Conservation (phyloP, 1,140 invertebrate species). For the Acromyrmex heyeri region DNA sequence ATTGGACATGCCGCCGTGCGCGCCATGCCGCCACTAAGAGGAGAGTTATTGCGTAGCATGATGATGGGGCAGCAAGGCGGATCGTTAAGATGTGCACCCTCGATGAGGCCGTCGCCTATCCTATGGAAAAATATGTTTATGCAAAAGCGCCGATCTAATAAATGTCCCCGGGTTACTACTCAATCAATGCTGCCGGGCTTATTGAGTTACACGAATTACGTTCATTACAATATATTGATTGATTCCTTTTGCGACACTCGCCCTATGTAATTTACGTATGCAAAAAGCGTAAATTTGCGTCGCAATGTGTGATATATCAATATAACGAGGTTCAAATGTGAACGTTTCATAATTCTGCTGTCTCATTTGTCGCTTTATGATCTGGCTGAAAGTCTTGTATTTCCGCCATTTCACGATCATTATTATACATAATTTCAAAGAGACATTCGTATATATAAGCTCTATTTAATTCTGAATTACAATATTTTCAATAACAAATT, state of each 20-base stretch:
- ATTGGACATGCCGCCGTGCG: constrained; percentile 56
- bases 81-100: constrained; percentile 62
- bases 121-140: constrained; percentile 56
- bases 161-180: constrained; percentile 60
- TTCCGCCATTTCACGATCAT: not conserved
- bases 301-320: not conserved
- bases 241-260: constrained; percentile 43
- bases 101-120: not conserved
- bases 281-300: constrained; percentile 8
- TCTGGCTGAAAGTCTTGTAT: not conserved
- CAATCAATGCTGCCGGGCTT: constrained; percentile 61
- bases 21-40: constrained; percentile 48
- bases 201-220: constrained; percentile 44
- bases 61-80: constrained; percentile 56
- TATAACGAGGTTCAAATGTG: not conserved
- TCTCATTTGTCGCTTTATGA: not conserved
- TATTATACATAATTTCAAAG: not conserved
- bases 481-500: not conserved
- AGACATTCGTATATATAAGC: not conserved
- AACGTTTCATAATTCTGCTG: constrained; percentile 8
- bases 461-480: not conserved
- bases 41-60: constrained; percentile 63
- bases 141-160: constrained; percentile 45
- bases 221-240: constrained; percentile 35
- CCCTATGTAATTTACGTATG: constrained; percentile 10